Evolutionary conservation across 2,888 invertebrate species (phyloP).

Genomic region (Drosophila heteroneura): DNA sequence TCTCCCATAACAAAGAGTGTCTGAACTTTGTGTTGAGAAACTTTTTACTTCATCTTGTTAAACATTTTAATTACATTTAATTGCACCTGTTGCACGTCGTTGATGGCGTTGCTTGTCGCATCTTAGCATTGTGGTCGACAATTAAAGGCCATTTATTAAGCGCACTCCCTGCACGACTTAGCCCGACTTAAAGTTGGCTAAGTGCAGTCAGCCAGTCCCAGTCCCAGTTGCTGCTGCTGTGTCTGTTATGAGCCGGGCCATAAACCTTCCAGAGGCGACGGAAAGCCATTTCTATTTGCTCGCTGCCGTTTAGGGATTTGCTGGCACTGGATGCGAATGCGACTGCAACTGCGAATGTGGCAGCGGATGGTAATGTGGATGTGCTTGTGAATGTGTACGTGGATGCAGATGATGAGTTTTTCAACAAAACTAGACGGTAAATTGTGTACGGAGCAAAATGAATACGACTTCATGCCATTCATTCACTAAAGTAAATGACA

Average conservation of each 20-base stretch:
- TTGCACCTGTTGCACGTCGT: slow-evolving; percentile 55
- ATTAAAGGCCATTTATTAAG: slow-evolving; percentile 59
- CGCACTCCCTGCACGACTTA: slow-evolving; percentile 51
- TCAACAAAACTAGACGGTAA: slow-evolving; percentile 55
- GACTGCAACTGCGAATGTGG: slow-evolving; percentile 7
- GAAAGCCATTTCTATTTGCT: slow-evolving; percentile 64
- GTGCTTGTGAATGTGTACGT: slow-evolving; percentile 4
- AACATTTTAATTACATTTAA: slow-evolving; percentile 53
- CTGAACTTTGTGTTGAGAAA: not conserved
- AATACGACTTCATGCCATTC: slow-evolving; percentile 43
- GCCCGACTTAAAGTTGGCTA: slow-evolving; percentile 31
- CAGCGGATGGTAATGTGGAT: slow-evolving; percentile 18
- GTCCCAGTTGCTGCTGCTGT: slow-evolving; percentile 11
- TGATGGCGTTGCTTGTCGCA: slow-evolving; percentile 28
- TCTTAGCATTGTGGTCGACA: slow-evolving; percentile 16
- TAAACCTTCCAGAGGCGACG: slow-evolving; percentile 57
- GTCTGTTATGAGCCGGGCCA: slow-evolving; percentile 32
- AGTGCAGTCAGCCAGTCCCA: slow-evolving; percentile 30
- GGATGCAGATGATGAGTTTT: slow-evolving; percentile 35
- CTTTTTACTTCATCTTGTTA: slow-evolving; percentile 31
- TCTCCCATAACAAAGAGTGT: slow-evolving; percentile 8
- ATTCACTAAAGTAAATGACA: slow-evolving; percentile 67
- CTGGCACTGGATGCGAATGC: slow-evolving; percentile 14
- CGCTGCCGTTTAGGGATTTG: slow-evolving; percentile 61
- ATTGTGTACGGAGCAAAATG: slow-evolving; percentile 41